Evolutionary conservation across 2,797 vertebrate species (phyloP).

Genomic region (Microhierax caerulescens): DNA sequence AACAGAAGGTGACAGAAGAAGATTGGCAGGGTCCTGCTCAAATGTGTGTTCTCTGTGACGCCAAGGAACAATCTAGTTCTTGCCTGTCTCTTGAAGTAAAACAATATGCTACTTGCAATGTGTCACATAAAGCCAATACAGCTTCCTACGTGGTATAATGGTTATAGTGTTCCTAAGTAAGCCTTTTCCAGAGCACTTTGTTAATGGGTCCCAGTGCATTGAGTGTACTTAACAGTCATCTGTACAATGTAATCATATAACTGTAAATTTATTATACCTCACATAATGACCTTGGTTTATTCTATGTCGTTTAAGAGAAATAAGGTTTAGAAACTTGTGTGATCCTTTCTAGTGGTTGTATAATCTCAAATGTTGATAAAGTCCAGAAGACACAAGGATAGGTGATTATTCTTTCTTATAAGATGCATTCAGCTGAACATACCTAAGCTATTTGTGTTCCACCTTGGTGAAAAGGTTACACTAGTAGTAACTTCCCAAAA

Average conservation of each 20-base stretch:
- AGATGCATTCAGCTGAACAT: neutral
- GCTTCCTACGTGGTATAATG: neutral
- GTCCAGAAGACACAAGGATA: neutral
- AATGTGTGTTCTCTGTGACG: neutral
- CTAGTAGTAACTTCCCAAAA: neutral
- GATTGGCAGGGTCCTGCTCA: neutral
- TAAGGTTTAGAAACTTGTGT: neutral
- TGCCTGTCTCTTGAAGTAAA: neutral
- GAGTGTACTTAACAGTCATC: neutral
- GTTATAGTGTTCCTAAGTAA: neutral
- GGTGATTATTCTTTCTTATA: neutral
- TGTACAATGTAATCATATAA: neutral
- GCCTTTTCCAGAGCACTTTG: neutral
- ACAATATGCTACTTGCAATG: neutral
- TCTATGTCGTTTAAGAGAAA: neutral
- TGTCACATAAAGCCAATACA: neutral
- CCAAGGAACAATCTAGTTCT: neutral
- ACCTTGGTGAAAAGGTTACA: neutral
- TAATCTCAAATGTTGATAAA: neutral
- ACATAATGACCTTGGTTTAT: neutral
- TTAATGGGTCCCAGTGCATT: neutral
- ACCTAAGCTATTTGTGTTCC: neutral
- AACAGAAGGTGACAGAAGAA: neutral
- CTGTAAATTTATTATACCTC: neutral
- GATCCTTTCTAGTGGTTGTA: neutral